Evolutionary conservation across 2,113 vertebrate species (phyloP).

Genomic region (Urocitellus parryii): DNA sequence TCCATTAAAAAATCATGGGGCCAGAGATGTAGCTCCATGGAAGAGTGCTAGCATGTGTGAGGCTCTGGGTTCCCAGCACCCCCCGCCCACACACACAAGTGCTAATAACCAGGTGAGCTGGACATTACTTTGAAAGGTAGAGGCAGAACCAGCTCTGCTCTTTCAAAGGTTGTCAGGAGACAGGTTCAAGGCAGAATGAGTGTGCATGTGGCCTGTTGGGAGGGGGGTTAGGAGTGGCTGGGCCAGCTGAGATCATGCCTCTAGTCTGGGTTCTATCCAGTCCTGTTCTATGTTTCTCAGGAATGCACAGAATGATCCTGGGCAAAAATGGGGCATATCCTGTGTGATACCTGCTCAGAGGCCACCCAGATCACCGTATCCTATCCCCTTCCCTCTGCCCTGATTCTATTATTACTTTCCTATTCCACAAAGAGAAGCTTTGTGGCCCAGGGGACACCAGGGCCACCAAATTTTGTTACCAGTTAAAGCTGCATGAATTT

Average conservation of each 20-base stretch:
- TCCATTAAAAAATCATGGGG: too few relatives aligned
- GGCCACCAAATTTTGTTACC: not conserved
- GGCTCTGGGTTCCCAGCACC: too few relatives aligned
- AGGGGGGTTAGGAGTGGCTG: accelerated
- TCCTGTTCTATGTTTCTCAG: too few relatives aligned
- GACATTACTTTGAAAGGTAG: not conserved
- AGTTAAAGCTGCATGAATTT: not conserved
- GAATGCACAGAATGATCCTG: too few relatives aligned
- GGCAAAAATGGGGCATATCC: too few relatives aligned
- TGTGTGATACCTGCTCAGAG: too few relatives aligned
- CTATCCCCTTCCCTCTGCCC: not conserved
- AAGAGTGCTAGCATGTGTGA: too few relatives aligned
- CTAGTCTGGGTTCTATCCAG: not conserved
- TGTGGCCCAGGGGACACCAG: not conserved
- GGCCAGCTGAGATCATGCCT: not conserved
- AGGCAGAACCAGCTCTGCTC: not conserved
- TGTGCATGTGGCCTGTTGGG: not conserved
- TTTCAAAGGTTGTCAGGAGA: not conserved
- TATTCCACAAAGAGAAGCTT: not conserved
- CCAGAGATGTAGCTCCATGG: too few relatives aligned
- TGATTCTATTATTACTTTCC: not conserved
- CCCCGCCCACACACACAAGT: too few relatives aligned
- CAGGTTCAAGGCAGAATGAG: not conserved
- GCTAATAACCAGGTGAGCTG: not conserved
- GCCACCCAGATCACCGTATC: accelerated